Conservation (phyloP, 2,888 invertebrate species). For the Drosophila longiperda region DNA sequence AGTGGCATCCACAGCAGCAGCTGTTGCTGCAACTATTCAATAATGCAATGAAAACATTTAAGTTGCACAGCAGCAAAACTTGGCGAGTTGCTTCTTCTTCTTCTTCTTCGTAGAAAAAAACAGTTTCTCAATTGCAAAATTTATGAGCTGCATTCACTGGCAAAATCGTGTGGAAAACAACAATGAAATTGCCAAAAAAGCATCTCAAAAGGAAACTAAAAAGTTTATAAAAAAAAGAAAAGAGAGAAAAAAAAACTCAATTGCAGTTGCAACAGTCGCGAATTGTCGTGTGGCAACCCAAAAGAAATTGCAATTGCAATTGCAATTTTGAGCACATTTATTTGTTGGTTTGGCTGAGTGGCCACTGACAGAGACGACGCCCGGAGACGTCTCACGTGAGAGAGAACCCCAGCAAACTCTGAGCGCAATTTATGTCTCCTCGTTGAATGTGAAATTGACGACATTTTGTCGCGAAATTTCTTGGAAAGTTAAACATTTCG, state of each 20-base stretch:
- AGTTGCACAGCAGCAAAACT: constrained; percentile 52
- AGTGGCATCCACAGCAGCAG: constrained; percentile 43
- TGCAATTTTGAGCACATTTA: constrained; percentile 26
- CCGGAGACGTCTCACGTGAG: too few species aligned
- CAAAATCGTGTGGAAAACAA: constrained; percentile 72
- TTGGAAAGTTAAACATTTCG: constrained; percentile 2
- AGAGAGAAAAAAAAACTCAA: constrained; percentile 19
- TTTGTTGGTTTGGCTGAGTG: constrained; percentile 38
- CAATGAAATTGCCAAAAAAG: constrained; percentile 67
- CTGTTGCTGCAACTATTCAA: constrained; percentile 62
- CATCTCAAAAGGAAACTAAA: constrained; percentile 14
- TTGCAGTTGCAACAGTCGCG: constrained; percentile 34
- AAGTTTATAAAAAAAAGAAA: too few species aligned
- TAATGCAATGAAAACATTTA: constrained; percentile 78
- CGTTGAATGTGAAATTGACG: constrained; percentile 5
- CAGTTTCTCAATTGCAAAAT: constrained; percentile 69
- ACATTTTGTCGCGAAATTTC: constrained; percentile 26
- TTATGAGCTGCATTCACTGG: constrained; percentile 71
- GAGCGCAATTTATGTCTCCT: constrained; percentile 5
- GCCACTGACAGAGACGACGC: constrained; percentile 1
- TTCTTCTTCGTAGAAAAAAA: constrained; percentile 19
- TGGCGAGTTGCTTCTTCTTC: constrained; percentile 35
- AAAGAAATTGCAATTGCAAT: constrained; percentile 40
- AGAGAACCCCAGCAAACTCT: neutral
- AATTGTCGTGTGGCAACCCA: constrained; percentile 25